phyloP scores from a whole-genome alignment of 92 coral and sea anemone species.

The Phenganax marumi region DNA sequence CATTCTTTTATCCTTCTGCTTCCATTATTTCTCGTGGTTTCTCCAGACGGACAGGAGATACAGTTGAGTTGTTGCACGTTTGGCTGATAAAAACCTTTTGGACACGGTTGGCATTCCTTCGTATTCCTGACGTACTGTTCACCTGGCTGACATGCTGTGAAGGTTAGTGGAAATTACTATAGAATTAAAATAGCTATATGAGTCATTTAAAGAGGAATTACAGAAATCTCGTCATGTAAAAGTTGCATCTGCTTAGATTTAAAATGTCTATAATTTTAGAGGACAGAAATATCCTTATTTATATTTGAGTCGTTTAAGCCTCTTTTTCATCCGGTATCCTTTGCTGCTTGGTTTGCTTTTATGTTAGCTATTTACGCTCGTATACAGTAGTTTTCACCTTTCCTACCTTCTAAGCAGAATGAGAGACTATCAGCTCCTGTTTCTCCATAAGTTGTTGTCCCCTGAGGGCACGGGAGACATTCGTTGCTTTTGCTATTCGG shows the following conservation, averaged over 20 bases:
- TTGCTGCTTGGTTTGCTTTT: too few species aligned
- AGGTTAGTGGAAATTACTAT: not conserved
- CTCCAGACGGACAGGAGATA: not conserved
- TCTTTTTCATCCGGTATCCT: too few species aligned
- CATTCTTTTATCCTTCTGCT: not conserved
- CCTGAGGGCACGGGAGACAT: slow-evolving; percentile 5
- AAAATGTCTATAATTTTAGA: too few species aligned
- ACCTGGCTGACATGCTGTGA: slow-evolving; percentile 21
- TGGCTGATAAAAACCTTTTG: slow-evolving; percentile 10
- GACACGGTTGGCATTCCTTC: slow-evolving; percentile 1
- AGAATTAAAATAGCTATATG: too few species aligned
- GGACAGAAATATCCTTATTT: too few species aligned
- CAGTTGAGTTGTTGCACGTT: not conserved
- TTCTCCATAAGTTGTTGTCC: slow-evolving; percentile 13
- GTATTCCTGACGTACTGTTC: not conserved
- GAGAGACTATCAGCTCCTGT: slow-evolving; percentile 10
- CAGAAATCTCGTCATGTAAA: too few species aligned
- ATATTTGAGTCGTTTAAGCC: too few species aligned
- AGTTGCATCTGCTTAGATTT: too few species aligned
- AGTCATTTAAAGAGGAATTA: not conserved
- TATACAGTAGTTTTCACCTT: too few species aligned
- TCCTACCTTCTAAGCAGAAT: slow-evolving; percentile 6
- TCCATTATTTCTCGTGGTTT: not conserved
- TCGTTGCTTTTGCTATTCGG: slow-evolving; percentile 1
- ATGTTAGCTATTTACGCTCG: too few species aligned